Evolutionary conservation across 2,797 vertebrate genomes (phyloP), one percentile per base, ranked within the genome.

Genomic region (Neosilurus hyrtlii): DNA sequence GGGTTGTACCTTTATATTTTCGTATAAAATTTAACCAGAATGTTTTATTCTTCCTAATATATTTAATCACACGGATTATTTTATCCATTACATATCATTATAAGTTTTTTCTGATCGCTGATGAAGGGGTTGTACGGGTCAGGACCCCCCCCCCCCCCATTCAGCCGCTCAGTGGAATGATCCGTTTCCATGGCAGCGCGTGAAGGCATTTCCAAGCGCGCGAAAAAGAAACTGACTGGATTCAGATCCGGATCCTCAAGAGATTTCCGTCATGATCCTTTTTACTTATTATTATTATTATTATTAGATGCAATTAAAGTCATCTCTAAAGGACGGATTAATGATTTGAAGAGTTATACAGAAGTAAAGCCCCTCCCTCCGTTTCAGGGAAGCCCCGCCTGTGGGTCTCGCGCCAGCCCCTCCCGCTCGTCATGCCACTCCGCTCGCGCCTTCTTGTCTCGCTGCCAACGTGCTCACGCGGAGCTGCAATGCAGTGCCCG

Each of bases 401-500:
- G 74, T 24, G 22, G 35, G 16, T 9, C 35, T 12, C 22, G 22
- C 35, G 56, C 72, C 91, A 88, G 89, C 92, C 92, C 86, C 90
- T 88, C 90, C 78, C 52, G 20, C 10, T 7, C 52, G 79, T 56
- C 51, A 67, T 76, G 70, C 65, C 59, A 51, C 65, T 82, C 59
- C 77, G 72, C 76, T 49, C 49, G 56, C 61, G 76, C 73, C 73
- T 75, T 35, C 83, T 15, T 91, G 92, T 93, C 91, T 92, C 89
- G 84, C 91, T 92, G 92, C 92, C 94, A 93, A 92, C 92, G 93
- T 92, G 94, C 92, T 91, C 94, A 94, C 92, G 94, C 56, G 10
- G 92, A 88, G 92, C 94, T 95, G 94, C 94, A 95, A 92, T 95
- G 94, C 94, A 93, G 94, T 93, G 94, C 92, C 91, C 91, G 74